Evolutionary conservation across 1,140 invertebrate genomes (phyloP).

Genomic region (Rhyzopertha dominica): DNA sequence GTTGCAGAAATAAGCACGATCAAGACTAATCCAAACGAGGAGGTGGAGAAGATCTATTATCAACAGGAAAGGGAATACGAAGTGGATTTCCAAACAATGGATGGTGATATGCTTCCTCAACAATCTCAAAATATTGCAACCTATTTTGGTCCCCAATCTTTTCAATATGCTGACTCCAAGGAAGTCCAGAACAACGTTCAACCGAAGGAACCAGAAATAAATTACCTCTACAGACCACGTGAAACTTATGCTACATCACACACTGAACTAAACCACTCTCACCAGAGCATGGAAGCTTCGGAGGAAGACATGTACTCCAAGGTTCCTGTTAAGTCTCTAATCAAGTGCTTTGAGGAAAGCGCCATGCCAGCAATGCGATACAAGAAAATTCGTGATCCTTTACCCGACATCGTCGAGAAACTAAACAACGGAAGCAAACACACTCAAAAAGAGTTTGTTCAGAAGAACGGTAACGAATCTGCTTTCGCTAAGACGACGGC

Average conservation of each 20-base stretch:
- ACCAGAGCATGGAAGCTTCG: no score
- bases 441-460: background rate
- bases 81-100: constrained; percentile 36
- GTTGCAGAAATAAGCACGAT: constrained; percentile 33
- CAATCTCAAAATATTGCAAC: background rate
- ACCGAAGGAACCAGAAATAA: background rate
- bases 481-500: no score
- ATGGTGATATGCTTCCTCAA: constrained; percentile 18
- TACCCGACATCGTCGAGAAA: constrained; percentile 36
- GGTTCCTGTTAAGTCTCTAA: constrained; percentile 59
- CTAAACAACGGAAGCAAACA: constrained; percentile 12
- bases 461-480: background rate
- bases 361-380: constrained; percentile 53
- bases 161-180: background rate
- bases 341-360: constrained; percentile 59
- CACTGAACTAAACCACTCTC: background rate
- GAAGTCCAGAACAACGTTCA: background rate
- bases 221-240: no score
- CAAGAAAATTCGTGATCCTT: constrained; percentile 50
- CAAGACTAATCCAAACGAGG: constrained; percentile 32
- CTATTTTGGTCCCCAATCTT: background rate
- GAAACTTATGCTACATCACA: no score
- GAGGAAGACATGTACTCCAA: no score
- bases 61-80: constrained; percentile 35
- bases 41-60: constrained; percentile 40